A percentile compares a stretch with the other conserved stretches of the same genome.
Evolutionary conservation across 1,140 invertebrate species (phyloP).

Genomic region (Drosophila teissieri): DNA sequence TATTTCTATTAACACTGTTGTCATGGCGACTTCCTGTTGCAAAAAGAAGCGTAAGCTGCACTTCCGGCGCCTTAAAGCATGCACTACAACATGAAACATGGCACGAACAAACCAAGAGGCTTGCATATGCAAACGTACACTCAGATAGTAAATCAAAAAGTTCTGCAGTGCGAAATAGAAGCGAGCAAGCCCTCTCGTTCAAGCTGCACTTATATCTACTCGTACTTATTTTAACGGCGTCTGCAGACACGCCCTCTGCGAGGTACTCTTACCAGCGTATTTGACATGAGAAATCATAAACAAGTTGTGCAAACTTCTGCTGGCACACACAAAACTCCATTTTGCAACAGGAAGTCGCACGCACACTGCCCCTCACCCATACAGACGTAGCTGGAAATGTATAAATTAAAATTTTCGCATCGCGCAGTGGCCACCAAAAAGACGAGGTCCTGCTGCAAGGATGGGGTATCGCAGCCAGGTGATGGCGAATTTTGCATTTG

Average conservation of each 20-base stretch:
- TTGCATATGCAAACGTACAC: constrained; percentile 12
- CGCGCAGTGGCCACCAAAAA: constrained; percentile 54
- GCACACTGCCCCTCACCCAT: constrained; percentile 9
- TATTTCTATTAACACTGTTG: constrained; percentile 3
- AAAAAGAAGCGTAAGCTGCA: constrained; percentile 59
- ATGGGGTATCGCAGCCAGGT: constrained; percentile 19
- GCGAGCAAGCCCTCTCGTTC: constrained; percentile 25
- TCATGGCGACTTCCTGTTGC: constrained; percentile 11
- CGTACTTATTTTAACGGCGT: constrained; percentile 55
- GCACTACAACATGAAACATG: constrained; percentile 33
- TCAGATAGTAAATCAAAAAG: constrained; percentile 74
- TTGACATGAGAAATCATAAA: constrained; percentile 80
- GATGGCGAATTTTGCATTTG: constrained; percentile 32
- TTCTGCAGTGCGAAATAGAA: constrained; percentile 72
- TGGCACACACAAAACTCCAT: constrained; percentile 60
- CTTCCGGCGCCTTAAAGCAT: constrained; percentile 59
- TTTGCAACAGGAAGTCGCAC: constrained; percentile 72
- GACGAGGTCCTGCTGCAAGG: constrained; percentile 24
- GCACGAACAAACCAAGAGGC: constrained; percentile 12
- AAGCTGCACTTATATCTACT: constrained; percentile 62
- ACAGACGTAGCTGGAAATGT: constrained; percentile 50
- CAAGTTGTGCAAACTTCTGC: constrained; percentile 74
- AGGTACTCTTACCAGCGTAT: constrained; percentile 66
- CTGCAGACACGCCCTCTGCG: constrained; percentile 32
- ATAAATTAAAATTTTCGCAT: constrained; percentile 76